Conservation (phyloP, 2,113 vertebrate genomes). For the human region DNA sequence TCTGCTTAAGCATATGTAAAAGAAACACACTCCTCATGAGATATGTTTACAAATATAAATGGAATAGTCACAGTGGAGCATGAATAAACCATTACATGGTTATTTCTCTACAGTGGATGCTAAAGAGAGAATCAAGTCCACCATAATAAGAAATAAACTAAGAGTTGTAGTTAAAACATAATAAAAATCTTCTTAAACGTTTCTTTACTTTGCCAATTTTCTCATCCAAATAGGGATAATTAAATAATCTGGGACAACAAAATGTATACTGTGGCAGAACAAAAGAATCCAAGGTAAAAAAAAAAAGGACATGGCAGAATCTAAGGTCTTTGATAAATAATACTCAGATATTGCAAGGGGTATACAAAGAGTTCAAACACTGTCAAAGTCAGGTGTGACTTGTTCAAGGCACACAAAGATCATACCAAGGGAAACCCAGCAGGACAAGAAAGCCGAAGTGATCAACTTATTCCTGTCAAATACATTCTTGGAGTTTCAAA, state of each 20-base stretch:
- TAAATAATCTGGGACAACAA: neutral
- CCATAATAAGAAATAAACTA: neutral
- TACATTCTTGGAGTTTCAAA: neutral
- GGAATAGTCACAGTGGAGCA: neutral
- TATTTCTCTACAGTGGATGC: neutral
- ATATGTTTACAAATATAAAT: neutral
- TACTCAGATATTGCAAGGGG: too few species aligned
- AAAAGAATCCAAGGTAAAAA: neutral
- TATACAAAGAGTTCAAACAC: neutral
- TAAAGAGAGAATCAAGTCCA: neutral
- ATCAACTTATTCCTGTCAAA: neutral
- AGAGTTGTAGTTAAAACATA: neutral
- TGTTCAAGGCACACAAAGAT: neutral
- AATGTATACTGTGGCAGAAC: neutral
- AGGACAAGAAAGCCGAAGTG: neutral
- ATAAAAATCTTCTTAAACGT: neutral
- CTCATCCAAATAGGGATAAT: neutral
- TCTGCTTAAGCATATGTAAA: neutral
- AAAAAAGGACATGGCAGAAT: neutral
- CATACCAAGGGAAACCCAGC: neutral
- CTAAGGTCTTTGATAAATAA: neutral
- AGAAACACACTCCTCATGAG: neutral
- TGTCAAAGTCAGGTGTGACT: neutral
- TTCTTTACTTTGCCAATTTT: neutral
- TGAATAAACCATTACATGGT: neutral